A percentile compares a stretch with the other conserved stretches of the same genome.
phyloP scores from a whole-genome alignment of 2,797 vertebrate species.

The Vireo griseus region DNA sequence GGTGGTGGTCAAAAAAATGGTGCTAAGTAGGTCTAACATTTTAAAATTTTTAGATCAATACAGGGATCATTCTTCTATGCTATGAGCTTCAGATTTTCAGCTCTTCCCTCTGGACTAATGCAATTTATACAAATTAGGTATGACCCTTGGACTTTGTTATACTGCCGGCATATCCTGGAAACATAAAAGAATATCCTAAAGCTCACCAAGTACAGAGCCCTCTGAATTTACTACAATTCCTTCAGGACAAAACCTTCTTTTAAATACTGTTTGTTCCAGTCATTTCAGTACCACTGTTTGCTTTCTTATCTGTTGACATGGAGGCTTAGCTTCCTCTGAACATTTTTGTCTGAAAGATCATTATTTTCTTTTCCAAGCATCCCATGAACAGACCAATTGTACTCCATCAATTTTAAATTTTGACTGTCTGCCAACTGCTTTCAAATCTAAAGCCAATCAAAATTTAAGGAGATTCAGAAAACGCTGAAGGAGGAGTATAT shows the following conservation, averaged over 20 bases:
- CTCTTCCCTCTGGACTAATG: background rate
- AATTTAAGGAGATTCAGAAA: constrained; percentile 38
- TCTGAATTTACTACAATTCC: background rate
- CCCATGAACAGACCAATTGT: constrained; percentile 50
- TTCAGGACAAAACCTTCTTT: constrained; percentile 23
- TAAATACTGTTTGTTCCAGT: background rate
- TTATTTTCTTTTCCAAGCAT: constrained; percentile 54
- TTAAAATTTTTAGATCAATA: background rate
- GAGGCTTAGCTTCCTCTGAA: constrained; percentile 48
- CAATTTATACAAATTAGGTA: background rate
- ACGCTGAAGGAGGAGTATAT: constrained; percentile 24
- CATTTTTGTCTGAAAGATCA: constrained; percentile 53
- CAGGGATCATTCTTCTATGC: background rate
- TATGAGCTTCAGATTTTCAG: background rate
- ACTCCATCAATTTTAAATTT: constrained; percentile 50
- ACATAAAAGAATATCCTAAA: background rate
- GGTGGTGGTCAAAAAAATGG: background rate
- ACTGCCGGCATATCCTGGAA: background rate
- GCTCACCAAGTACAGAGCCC: background rate
- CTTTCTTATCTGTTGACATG: constrained; percentile 43
- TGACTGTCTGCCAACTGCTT: constrained; percentile 39
- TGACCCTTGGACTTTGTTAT: background rate
- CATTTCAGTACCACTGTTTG: constrained; percentile 14
- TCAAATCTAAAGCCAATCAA: constrained; percentile 54
- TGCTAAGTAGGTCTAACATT: background rate